Evolutionary conservation across 1,140 invertebrate genomes (phyloP).

Genomic region (Caenorhabditis inopinata): DNA sequence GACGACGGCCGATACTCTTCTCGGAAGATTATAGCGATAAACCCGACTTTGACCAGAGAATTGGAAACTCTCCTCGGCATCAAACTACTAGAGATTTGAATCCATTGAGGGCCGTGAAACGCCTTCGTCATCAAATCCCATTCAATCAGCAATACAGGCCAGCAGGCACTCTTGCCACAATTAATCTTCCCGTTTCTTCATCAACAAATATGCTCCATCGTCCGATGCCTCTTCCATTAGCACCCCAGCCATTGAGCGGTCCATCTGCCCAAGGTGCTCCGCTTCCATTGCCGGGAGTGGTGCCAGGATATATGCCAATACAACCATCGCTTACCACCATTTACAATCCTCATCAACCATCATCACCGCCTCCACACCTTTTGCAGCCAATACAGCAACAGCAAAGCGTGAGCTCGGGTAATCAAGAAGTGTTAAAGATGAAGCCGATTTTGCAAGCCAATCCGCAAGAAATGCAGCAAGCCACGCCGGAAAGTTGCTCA

Average conservation of each 20-base stretch:
- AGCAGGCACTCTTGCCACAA: neutral
- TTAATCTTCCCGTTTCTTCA: neutral
- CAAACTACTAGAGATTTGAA: neutral
- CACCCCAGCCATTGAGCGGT: neutral
- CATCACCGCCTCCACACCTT: neutral
- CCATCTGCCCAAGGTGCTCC: neutral
- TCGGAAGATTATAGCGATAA: neutral
- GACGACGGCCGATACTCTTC: neutral
- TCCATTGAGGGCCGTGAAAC: neutral
- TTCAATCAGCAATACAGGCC: neutral
- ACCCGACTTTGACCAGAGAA: neutral
- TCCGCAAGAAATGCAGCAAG: constrained; percentile 4
- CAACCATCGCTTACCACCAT: too few species aligned
- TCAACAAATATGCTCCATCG: neutral
- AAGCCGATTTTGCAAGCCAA: constrained; percentile 13
- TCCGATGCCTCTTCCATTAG: neutral
- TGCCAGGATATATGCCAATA: neutral
- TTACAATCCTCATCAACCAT: too few species aligned
- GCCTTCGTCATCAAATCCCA: neutral
- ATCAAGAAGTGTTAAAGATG: neutral
- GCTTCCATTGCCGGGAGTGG: too few species aligned
- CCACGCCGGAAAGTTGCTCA: neutral
- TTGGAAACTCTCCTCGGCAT: neutral
- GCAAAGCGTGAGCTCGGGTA: neutral
- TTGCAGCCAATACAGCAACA: constrained; percentile 1